Evolutionary conservation across 2,797 vertebrate species (phyloP), one percentile per base, ranked within the genome.

Genomic region (Spinus olivaceus): DNA sequence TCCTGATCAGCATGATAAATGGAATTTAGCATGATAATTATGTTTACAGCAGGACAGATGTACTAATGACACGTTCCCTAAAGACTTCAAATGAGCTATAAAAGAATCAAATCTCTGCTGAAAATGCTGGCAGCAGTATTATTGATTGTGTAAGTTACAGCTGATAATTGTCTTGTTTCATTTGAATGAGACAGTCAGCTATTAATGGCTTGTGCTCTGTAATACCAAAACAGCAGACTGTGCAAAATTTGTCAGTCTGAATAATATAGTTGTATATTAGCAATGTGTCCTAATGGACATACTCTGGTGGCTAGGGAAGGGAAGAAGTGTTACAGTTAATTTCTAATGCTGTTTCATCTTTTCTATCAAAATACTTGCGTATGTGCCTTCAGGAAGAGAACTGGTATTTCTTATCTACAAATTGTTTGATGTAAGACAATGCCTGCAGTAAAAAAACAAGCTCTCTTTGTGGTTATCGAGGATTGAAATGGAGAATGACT

Each of bases 101-200:
- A 94, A 93, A 82, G 81, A 95, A 81, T 49, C 63, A 81, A 89
- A 82, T 97, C 84, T 93, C 69, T 46, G 61, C 92, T 74, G 81
- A 92, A 96, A 94, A 78, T 87, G 90, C 85, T 94, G 93, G 92
- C 94, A 96, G 91, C 90, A 89, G 88, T 92, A 70, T 73, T 95
- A 85, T 94, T 92, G 92, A 96, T 95, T 94, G 90, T 95, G 88
- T 79, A 79, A 94, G 92, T 95, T 96, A 92, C 92, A 95, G 95
- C 80, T 96, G 92, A 82, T 96, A 94, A 95, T 95, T 95, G 94
- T 89, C 86, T 96, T 91, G 84, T 92, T 94, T 93, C 81, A 60
- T 95, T 74, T 96, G 88, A 89, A 78, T 63, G 88, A 93, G 72
- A 77, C 94, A 94, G 88, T 93, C 84, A 71, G 86, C 94, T 95